Evolutionary conservation across 2,888 invertebrate genomes (phyloP).

Genomic region (Lasioglossum calceatum): DNA sequence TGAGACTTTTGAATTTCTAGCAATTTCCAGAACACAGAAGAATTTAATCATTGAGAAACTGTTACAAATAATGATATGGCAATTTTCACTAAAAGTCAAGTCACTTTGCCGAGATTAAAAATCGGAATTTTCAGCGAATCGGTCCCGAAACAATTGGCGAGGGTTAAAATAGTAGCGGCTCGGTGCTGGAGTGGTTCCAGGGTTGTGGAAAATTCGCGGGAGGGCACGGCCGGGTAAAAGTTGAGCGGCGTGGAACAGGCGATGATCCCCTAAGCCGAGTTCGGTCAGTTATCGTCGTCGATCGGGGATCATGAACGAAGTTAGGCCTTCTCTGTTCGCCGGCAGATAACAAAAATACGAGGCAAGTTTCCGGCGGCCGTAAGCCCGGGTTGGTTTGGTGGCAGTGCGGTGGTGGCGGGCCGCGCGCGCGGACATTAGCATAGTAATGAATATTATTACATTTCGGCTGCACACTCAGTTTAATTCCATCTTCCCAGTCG

Average conservation of each 20-base stretch:
- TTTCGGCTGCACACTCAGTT: slow-evolving; percentile 83
- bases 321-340: slow-evolving; percentile 71
- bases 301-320: slow-evolving; percentile 49
- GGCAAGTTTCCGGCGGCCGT: slow-evolving; percentile 80
- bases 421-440: slow-evolving; percentile 81
- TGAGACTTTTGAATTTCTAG: no score
- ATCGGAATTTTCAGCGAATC: background rate
- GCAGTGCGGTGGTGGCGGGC: slow-evolving; percentile 57
- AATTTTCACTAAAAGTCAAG: no score
- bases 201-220: background rate
- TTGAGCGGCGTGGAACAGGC: background rate
- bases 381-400: slow-evolving; percentile 70
- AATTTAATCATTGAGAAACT: no score
- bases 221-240: background rate
- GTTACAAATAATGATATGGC: no score
- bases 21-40: no score
- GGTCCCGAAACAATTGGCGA: background rate
- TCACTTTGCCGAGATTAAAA: background rate
- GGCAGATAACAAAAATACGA: slow-evolving; percentile 83
- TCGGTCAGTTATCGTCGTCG: slow-evolving; percentile 32
- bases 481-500: slow-evolving; percentile 84
- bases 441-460: slow-evolving; percentile 85
- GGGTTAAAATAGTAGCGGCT: background rate
- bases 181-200: background rate
- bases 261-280: slow-evolving; percentile 6